Evolutionary conservation across 2,113 vertebrate genomes (phyloP).

Genomic region (Hypocryptadius cinnamomeus): DNA sequence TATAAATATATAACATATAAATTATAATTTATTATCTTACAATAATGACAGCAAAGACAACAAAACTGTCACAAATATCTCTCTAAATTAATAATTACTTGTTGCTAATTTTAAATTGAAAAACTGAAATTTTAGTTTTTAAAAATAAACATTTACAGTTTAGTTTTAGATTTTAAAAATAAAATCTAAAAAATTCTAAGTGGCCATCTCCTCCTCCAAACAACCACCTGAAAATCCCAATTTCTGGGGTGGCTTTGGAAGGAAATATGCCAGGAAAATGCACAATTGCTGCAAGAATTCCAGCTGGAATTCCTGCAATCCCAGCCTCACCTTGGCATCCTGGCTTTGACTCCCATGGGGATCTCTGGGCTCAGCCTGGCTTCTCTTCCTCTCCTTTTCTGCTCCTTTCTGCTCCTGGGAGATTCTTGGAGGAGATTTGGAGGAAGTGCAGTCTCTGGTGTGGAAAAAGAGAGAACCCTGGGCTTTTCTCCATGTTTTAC

Average conservation of each 20-base stretch:
- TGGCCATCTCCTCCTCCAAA: background rate
- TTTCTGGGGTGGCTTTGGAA: background rate
- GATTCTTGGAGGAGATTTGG: background rate
- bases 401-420: constrained; percentile 5
- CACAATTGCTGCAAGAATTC: background rate
- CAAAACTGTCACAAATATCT: background rate
- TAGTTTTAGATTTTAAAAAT: too few relatives aligned
- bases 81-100: background rate
- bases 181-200: background rate
- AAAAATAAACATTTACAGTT: too few relatives aligned
- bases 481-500: background rate
- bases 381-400: background rate
- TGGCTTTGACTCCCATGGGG: background rate
- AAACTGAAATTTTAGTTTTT: background rate
- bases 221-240: background rate
- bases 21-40: fast-evolving
- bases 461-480: background rate
- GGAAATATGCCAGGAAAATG: background rate
- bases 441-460: background rate
- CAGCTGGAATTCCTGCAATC: background rate
- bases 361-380: background rate
- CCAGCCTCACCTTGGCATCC: background rate
- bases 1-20: too few relatives aligned
- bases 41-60: background rate
- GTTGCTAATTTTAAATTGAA: too few relatives aligned